A percentile compares a stretch with the other conserved stretches of the same genome.
Conservation (phyloP, 2,888 invertebrate genomes). For the Rambutsinella grinnellia region DNA sequence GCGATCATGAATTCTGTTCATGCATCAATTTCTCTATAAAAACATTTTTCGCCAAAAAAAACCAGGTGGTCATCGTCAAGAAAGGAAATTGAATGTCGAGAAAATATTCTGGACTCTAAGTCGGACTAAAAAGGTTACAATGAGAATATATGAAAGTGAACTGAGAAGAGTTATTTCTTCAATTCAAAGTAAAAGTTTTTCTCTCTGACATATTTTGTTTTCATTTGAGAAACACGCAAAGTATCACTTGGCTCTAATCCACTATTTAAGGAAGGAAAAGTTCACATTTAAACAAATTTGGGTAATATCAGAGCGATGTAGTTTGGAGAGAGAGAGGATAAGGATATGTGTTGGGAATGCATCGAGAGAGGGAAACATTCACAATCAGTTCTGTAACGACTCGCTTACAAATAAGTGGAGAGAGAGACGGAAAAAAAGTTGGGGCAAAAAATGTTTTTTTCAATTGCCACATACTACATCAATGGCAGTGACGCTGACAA, state of each 20-base stretch:
- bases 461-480: slow-evolving; percentile 57
- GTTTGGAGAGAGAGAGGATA: slow-evolving; percentile 8
- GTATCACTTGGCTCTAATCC: slow-evolving; percentile 48
- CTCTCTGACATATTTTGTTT: slow-evolving; percentile 18
- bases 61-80: slow-evolving; percentile 52
- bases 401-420: slow-evolving; percentile 3
- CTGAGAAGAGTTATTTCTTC: too few species aligned
- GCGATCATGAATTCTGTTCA: slow-evolving; percentile 29
- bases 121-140: slow-evolving; percentile 14
- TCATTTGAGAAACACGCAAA: slow-evolving; percentile 50
- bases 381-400: not conserved
- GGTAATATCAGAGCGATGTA: too few species aligned
- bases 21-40: slow-evolving; percentile 9
- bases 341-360: not conserved
- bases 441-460: slow-evolving; percentile 33
- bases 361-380: too few species aligned
- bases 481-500: slow-evolving; percentile 66
- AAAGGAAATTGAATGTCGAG: slow-evolving; percentile 51
- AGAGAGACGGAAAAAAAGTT: not conserved
- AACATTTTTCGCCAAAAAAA: too few species aligned
- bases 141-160: too few species aligned
- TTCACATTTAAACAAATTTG: slow-evolving; percentile 32
- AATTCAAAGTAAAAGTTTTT: slow-evolving; percentile 29
- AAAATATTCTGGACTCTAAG: too few species aligned
- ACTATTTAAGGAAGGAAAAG: slow-evolving; percentile 41